Base-by-base conservation (phyloP, 2,113 vertebrate species). In the Cyprinodon variegatus region DNA sequence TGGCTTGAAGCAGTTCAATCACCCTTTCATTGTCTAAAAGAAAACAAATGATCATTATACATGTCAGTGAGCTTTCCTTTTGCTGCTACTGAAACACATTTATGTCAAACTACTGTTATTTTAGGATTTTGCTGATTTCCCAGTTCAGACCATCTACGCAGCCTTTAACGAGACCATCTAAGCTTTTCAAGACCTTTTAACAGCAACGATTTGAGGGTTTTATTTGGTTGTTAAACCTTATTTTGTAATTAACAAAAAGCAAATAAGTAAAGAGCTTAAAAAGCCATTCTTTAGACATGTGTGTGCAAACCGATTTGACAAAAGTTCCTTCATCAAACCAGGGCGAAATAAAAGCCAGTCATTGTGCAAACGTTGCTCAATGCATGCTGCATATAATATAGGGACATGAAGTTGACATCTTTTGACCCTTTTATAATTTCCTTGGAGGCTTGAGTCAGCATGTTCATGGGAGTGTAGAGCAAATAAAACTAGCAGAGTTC, bases 21-120 rank as follows among this genome's bases (percentile, higher is more conserved):
- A 97, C 95, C 74, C 94, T 96, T 93, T 99, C 96, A 88, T 96
- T 98, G 93, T 99, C 97, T 99, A 88, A 7, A 20, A 37, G n/a
- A 22, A 14, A 22, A 82, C 12, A 60, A 1, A 68, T 22, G 10
- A 53, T 5, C 53, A 74, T 79, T 48, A 53, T 11, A 43, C 50
- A 11, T 50, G 20, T 72, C 40, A 72, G n/a, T 43, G 38, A 22
- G 17, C 40, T 36, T 69, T 12, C 74, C 37, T 77, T 57, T 73
- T 69, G 64, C 50, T 36, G 3, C 41, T 81, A 62, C 66, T 46
- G 43, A 38, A n/a, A 43, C 48, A 68, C 61, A 68, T 81, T 61
- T 37, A 22, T 5, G 36, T 38, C 15, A 38, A 38, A 62, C 4
- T 13, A 62, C 50, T 57, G 17, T 3, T 20, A n/a, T 8, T 57